Evolutionary conservation across 2,797 vertebrate genomes (phyloP).

Genomic region (Xenentodon cancila): DNA sequence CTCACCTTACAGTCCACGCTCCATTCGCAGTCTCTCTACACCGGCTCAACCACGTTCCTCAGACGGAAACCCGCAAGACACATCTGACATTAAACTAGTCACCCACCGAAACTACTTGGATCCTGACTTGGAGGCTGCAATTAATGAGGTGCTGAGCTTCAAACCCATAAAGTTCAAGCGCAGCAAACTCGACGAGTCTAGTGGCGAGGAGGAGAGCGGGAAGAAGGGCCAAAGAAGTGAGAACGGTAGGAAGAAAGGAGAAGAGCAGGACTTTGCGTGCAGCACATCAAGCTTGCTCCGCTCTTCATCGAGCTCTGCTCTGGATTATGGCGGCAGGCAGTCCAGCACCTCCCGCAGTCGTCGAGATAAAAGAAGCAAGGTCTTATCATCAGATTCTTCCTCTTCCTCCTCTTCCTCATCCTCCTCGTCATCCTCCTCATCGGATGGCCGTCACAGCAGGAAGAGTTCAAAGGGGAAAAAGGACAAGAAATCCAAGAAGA

Average conservation of each 20-base stretch:
- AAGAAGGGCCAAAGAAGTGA: constrained; percentile 68
- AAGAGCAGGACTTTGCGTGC: constrained; percentile 67
- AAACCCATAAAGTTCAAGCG: constrained; percentile 89
- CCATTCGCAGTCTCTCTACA: constrained; percentile 89
- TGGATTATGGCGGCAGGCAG: constrained; percentile 82
- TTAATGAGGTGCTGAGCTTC: constrained; percentile 96
- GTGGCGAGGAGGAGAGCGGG: constrained; percentile 78
- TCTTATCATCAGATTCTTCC: constrained; percentile 74
- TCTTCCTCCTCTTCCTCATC: constrained; percentile 61
- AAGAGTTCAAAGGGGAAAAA: constrained; percentile 71
- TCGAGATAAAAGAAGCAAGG: constrained; percentile 73
- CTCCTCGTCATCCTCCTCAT: constrained; percentile 79
- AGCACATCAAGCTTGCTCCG: constrained; percentile 79
- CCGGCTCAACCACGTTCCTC: constrained; percentile 83
- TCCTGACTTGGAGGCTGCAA: constrained; percentile 94
- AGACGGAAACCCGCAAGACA: constrained; percentile 65
- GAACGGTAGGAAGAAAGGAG: constrained; percentile 77
- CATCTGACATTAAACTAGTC: constrained; percentile 74
- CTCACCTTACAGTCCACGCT: constrained; percentile 86
- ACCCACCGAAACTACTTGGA: constrained; percentile 92
- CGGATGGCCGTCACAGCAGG: constrained; percentile 77
- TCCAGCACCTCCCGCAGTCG: constrained; percentile 70
- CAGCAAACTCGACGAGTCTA: constrained; percentile 89
- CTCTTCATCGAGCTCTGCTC: constrained; percentile 82
- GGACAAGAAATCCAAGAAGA: constrained; percentile 86